Percentiles rank a stretch among this genome's conserved stretches.
phyloP scores from a whole-genome alignment of 2,888 invertebrate species.

The Toxonevra muliebris region DNA sequence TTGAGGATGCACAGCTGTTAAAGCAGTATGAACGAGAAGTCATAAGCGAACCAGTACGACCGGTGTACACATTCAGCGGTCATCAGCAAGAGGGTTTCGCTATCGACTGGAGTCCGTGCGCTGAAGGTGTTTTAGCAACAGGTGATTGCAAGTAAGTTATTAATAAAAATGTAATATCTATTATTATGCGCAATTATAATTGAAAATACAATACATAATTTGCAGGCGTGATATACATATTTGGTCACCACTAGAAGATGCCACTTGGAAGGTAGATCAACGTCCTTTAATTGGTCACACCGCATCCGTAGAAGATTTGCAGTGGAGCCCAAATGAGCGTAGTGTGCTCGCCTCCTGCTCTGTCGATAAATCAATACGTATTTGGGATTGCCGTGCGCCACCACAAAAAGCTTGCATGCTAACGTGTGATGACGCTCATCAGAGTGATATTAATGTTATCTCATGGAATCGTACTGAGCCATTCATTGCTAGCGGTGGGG shows the following conservation, averaged over 20 bases:
- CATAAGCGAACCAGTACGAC: slow-evolving; percentile 67
- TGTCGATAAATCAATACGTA: slow-evolving; percentile 87
- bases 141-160: slow-evolving; percentile 78
- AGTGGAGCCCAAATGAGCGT: slow-evolving; percentile 97
- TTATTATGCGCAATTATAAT: neutral
- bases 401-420: slow-evolving; percentile 93
- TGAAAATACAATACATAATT: neutral
- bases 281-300: slow-evolving; percentile 88
- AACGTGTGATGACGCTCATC: slow-evolving; percentile 84
- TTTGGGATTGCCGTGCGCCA: slow-evolving; percentile 93
- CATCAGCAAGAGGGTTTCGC: slow-evolving; percentile 95
- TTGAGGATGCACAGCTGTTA: slow-evolving; percentile 75
- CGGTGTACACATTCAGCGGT: slow-evolving; percentile 88
- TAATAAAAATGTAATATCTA: neutral
- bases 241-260: slow-evolving; percentile 85
- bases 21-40: slow-evolving; percentile 72
- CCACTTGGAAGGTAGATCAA: slow-evolving; percentile 90
- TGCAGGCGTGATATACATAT: slow-evolving; percentile 84
- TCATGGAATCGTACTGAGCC: slow-evolving; percentile 95
- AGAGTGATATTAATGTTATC: slow-evolving; percentile 95
- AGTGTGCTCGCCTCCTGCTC: slow-evolving; percentile 90
- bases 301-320: slow-evolving; percentile 95
- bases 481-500: slow-evolving; percentile 92
- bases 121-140: slow-evolving; percentile 85
- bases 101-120: slow-evolving; percentile 88